Percentiles rank a stretch among this genome's conserved stretches.
phyloP scores from a whole-genome alignment of 2,113 vertebrate genomes.

The Elephantulus edwardii region DNA sequence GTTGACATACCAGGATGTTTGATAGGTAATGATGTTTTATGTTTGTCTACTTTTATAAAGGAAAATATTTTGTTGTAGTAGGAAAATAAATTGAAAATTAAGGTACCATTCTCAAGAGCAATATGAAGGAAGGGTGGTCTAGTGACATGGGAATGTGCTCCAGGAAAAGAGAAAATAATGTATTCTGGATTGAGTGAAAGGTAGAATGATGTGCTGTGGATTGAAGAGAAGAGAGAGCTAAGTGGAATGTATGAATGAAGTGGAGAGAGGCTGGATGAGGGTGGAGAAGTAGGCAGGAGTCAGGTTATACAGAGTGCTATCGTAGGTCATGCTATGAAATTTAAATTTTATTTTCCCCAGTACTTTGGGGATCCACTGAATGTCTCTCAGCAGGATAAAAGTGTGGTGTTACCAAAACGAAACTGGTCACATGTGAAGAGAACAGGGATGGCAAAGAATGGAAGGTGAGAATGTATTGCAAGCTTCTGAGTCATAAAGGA shows the following conservation, averaged over 20 bases:
- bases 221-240: background rate
- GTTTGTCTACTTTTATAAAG: background rate
- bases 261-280: background rate
- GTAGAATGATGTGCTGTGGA: background rate
- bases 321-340: background rate
- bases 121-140: background rate
- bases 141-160: background rate
- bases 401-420: background rate
- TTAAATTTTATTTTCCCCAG: background rate
- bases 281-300: background rate
- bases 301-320: background rate
- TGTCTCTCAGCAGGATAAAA: background rate
- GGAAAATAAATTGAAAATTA: background rate
- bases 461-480: background rate
- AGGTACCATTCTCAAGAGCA: background rate
- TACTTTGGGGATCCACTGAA: background rate
- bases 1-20: background rate
- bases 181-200: background rate
- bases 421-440: background rate
- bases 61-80: background rate
- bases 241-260: background rate
- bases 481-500: background rate
- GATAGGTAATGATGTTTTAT: background rate
- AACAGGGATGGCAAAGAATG: background rate
- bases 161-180: background rate